Percentiles rank a stretch among this genome's conserved stretches.
Evolutionary conservation across 2,797 vertebrate genomes (phyloP).

Genomic region (Allobates femoralis): DNA sequence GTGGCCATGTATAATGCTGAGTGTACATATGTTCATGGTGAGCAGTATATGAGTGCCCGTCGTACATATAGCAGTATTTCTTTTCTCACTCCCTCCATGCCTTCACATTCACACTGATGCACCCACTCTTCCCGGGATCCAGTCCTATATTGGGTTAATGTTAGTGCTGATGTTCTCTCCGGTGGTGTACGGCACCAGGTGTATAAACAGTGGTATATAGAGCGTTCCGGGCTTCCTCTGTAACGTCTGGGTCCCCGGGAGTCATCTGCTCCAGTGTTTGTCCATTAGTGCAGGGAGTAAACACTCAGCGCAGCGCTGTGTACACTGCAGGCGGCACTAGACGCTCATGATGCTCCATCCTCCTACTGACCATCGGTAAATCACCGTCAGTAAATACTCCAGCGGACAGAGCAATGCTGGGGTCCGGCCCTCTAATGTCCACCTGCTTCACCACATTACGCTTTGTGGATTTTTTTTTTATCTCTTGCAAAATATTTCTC

Average conservation of each 20-base stretch:
- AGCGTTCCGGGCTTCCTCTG: background rate
- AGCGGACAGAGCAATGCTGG: no score
- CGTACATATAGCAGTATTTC: no score
- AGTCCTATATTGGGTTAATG: background rate
- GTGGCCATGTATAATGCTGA: background rate
- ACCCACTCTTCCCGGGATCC: no score
- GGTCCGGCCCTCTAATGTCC: no score
- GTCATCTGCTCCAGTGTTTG: conserved; percentile 7
- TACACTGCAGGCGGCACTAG: background rate
- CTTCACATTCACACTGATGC: background rate
- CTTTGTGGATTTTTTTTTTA: no score
- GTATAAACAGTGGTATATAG: background rate
- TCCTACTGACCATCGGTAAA: background rate
- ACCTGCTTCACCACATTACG: no score
- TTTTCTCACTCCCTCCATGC: no score
- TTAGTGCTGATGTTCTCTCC: background rate
- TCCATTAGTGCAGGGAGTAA: background rate
- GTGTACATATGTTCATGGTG: no score
- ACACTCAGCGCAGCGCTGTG: conserved; percentile 9
- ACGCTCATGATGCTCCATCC: background rate
- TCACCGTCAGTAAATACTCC: background rate
- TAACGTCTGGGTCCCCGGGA: background rate
- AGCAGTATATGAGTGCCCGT: background rate
- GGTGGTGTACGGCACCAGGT: conserved; percentile 15
- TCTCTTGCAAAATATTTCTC: no score